Base-by-base conservation (phyloP, 2,888 invertebrate genomes). In the Lithophane leautieri region DNA sequence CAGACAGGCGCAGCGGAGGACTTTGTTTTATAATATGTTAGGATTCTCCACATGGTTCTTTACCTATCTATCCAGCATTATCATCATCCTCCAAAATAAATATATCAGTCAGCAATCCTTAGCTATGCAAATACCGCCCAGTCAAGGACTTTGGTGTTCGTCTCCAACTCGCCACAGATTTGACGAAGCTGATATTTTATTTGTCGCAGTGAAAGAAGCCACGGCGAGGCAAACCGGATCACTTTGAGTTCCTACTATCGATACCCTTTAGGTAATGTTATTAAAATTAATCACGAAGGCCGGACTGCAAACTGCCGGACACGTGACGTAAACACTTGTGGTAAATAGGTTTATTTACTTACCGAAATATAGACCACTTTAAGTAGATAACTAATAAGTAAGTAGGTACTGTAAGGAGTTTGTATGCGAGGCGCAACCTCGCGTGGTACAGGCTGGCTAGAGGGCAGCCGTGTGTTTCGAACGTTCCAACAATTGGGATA, bases 281-380 rank as follows among this genome's bases (percentile, higher is more conserved):
- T 88, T 87, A 79, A 84, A 84, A 88, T 86, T 71, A 79, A 86
- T 86, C 80, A 83, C 73, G 82, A 85, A 89, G 88, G 84, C 75
- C 81, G 77, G 58, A 40, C 62, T 56, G 47, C 63, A 19, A 74
- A 78, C 79, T 86, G 73, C 75, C 86, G 79, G 82, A 73, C 62
- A 19, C 71, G 72, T 80, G 83, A 83, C 80, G 75, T 76, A 70
- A 70, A 71, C 67, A 67, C 66, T 47, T 25, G 70, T 14, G 68
- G 42, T 73, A 56, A 70, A 61, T 72, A 42, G 56, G 56, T 61
- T 47, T 66, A 62, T 69, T 58, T 61, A 61, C 16, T 60, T 63
- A 50, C 11, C 47, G 40, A 34, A 54, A 58, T 63, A 70, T 34
- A 25, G 50, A 56, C 40, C 12, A 12, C 42, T 19, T 25, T 34